Conservation (phyloP, 1,140 invertebrate genomes). For the Latrodectus geometricus region DNA sequence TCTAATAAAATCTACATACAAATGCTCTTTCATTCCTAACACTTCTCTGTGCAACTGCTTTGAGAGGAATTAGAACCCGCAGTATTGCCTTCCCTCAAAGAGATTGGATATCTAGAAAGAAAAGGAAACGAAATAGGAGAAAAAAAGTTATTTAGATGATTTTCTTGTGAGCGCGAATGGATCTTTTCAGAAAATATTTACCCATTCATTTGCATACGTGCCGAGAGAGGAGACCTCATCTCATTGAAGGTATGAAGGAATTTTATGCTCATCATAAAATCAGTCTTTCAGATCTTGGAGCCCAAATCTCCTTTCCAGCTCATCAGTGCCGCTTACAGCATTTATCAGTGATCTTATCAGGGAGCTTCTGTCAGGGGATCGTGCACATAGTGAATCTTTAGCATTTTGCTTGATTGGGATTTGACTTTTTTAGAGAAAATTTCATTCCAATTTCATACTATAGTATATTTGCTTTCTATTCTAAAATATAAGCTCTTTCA, state of each 20-base stretch:
- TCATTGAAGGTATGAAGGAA: slow-evolving; percentile 31
- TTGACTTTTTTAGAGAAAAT: too few relatives aligned
- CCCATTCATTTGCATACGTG: slow-evolving; percentile 51
- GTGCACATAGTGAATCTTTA: neutral
- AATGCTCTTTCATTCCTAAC: slow-evolving; percentile 1
- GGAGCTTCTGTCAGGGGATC: slow-evolving; percentile 9
- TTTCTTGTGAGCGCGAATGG: neutral
- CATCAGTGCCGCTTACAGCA: slow-evolving; percentile 14
- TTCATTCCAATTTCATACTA: too few relatives aligned
- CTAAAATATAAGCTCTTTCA: too few relatives aligned
- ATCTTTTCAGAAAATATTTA: slow-evolving; percentile 32
- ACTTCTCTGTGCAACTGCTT: neutral
- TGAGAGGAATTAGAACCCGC: slow-evolving; percentile 31
- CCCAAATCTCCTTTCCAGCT: slow-evolving; percentile 23
- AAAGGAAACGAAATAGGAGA: neutral
- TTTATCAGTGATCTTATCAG: slow-evolving; percentile 45
- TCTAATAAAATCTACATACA: slow-evolving; percentile 38
- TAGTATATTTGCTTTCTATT: too few relatives aligned
- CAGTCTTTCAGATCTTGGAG: slow-evolving; percentile 8
- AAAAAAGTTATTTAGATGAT: neutral
- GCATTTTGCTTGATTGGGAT: too few relatives aligned
- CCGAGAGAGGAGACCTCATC: neutral
- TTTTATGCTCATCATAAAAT: slow-evolving; percentile 53
- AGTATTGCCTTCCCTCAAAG: slow-evolving; percentile 23
- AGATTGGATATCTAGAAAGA: slow-evolving; percentile 7